These are phyloP conservation scores for Lates japonicus DNA, from an alignment of 2,797 vertebrate species.

Conservation along the genomic window DNA sequence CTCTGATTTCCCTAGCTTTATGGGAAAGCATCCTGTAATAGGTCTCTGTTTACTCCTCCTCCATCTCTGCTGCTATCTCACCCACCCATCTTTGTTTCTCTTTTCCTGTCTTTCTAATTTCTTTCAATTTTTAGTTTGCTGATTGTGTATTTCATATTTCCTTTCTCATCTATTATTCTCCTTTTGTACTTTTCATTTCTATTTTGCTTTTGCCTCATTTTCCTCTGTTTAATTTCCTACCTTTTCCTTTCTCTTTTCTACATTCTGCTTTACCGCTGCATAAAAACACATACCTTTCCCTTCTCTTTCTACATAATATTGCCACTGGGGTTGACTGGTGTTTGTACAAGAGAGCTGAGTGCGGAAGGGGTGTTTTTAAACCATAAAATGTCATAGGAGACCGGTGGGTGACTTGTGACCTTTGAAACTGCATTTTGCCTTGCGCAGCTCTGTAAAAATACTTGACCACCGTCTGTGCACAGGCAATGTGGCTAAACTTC, in stretches of 20 bases:
- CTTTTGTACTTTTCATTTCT: neutral
- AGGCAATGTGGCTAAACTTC: constrained; percentile 77
- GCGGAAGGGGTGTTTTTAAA: constrained; percentile 56
- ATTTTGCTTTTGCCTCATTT: neutral
- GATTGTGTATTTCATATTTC: neutral
- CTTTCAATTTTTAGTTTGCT: neutral
- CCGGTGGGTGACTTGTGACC: constrained; percentile 85
- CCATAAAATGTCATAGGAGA: constrained; percentile 86
- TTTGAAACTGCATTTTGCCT: constrained; percentile 82
- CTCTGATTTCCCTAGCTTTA: constrained; percentile 85
- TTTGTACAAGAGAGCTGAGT: constrained; percentile 67
- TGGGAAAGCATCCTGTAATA: constrained; percentile 78
- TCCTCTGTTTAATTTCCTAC: neutral
- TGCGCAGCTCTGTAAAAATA: constrained; percentile 83
- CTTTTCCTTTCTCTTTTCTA: constrained; percentile 8
- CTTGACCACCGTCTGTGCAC: constrained; percentile 76
- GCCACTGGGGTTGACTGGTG: constrained; percentile 67
- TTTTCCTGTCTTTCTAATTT: neutral
- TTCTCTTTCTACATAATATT: constrained; percentile 40
- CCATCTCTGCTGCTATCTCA: constrained; percentile 52
- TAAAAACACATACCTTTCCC: too few relatives aligned
- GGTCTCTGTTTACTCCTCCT: constrained; percentile 71
- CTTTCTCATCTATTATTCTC: neutral
- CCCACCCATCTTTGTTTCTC: constrained; percentile 28
- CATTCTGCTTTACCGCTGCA: too few relatives aligned